A percentile compares a stretch with the other conserved stretches of the same genome.
Conservation (phyloP, 2,888 invertebrate species). For the Spialia ferax region DNA sequence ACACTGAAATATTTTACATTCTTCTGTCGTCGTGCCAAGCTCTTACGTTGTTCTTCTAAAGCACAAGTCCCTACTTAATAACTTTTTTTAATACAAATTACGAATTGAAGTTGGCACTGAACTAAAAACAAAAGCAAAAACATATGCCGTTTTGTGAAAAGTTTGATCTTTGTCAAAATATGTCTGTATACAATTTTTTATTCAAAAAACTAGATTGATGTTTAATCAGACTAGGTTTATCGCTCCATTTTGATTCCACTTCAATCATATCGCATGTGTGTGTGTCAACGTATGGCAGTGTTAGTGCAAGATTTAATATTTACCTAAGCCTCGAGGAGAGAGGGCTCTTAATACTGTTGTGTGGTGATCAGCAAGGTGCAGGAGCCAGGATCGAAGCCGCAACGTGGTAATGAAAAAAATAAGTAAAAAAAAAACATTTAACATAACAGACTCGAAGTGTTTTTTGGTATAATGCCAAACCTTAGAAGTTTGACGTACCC, state of each 20-base stretch:
- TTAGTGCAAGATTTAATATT: conserved; percentile 35
- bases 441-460: conserved; percentile 49
- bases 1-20: conserved; percentile 7
- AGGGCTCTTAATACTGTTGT: conserved; percentile 67
- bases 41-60: too few relatives aligned
- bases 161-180: too few relatives aligned
- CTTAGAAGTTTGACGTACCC: too few relatives aligned
- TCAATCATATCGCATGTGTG: conserved; percentile 8
- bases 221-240: neutral
- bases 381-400: conserved; percentile 43
- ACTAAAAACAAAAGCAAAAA: neutral
- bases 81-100: too few relatives aligned
- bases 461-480: too few relatives aligned
- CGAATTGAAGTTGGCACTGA: too few relatives aligned
- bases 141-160: too few relatives aligned
- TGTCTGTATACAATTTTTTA: neutral
- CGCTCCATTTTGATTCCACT: neutral
- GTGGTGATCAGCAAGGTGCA: conserved; percentile 47
- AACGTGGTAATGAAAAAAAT: conserved; percentile 43
- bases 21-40: neutral
- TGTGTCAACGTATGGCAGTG: conserved; percentile 27
- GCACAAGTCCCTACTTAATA: too few relatives aligned
- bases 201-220: neutral
- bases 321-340: conserved; percentile 70
- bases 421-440: conserved; percentile 48